Evolutionary conservation across 1,140 invertebrate genomes (phyloP).

Genomic region (Ostrea edulis): DNA sequence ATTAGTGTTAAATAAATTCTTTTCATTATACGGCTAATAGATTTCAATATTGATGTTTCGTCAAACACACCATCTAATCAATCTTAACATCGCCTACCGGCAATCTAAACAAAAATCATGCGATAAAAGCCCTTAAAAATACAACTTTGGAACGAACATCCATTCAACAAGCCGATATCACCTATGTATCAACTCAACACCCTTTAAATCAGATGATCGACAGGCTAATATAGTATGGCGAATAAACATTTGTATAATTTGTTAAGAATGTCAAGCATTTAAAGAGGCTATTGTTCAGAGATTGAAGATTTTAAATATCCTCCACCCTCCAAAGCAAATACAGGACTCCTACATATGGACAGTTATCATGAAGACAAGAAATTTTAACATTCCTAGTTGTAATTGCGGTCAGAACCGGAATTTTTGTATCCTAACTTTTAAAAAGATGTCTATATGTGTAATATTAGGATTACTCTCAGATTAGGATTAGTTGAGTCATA

Average conservation of each 20-base stretch:
- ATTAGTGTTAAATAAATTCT: constrained; percentile 34
- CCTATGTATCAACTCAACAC: constrained; percentile 20
- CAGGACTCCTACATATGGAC: neutral
- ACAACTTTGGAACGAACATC: constrained; percentile 15
- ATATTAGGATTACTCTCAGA: constrained; percentile 25
- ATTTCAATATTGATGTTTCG: constrained; percentile 31
- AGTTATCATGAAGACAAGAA: constrained; percentile 11
- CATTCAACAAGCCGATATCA: constrained; percentile 7
- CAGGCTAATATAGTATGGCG: constrained; percentile 25
- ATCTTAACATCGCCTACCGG: constrained; percentile 21
- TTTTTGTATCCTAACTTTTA: neutral
- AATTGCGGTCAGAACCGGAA: neutral
- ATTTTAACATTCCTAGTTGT: neutral
- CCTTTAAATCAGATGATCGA: constrained; percentile 14
- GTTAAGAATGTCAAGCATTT: constrained; percentile 35
- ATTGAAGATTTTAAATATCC: constrained; percentile 27
- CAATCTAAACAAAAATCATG: constrained; percentile 35
- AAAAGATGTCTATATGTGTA: constrained; percentile 8
- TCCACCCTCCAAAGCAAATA: constrained; percentile 8
- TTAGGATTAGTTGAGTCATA: constrained; percentile 26
- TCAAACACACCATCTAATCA: neutral
- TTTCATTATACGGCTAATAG: constrained; percentile 29
- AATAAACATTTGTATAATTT: constrained; percentile 39
- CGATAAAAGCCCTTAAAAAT: constrained; percentile 32
- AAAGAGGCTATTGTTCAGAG: constrained; percentile 23